phyloP scores from a whole-genome alignment of 92 coral and sea anemone species.

The Phenganax stokvisi region DNA sequence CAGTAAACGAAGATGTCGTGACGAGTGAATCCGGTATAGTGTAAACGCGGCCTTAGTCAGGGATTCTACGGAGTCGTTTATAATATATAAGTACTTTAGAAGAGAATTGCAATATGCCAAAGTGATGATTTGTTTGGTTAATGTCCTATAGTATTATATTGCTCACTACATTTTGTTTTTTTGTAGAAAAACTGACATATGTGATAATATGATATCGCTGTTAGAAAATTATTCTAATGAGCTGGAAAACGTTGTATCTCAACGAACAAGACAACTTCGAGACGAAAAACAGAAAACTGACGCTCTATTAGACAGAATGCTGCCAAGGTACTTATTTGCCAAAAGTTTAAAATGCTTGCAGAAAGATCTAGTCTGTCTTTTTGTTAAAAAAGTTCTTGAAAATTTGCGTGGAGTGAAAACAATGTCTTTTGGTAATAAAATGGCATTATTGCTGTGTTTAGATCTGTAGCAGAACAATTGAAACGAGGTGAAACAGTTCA shows the following conservation, averaged over 20 bases:
- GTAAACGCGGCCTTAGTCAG: no score
- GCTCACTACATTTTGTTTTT: background rate
- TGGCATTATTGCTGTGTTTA: background rate
- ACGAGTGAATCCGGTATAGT: no score
- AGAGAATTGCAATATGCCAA: background rate
- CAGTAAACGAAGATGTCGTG: no score
- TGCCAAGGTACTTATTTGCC: slow-evolving; percentile 62
- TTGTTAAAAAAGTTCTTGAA: no score
- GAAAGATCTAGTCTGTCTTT: no score
- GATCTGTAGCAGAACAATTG: slow-evolving; percentile 74
- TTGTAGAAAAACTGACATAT: slow-evolving; percentile 61
- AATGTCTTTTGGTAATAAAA: background rate
- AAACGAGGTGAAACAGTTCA: slow-evolving; percentile 71
- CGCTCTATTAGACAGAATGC: slow-evolving; percentile 75
- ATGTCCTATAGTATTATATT: background rate
- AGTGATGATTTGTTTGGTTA: background rate
- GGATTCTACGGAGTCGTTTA: background rate
- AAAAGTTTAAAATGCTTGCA: no score
- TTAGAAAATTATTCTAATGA: slow-evolving; percentile 78
- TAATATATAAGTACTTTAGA: background rate
- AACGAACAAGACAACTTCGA: slow-evolving; percentile 79
- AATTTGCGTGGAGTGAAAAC: no score
- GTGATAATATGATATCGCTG: slow-evolving; percentile 75
- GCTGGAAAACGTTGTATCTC: slow-evolving; percentile 70
- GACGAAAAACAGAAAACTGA: slow-evolving; percentile 91